phyloP scores from a whole-genome alignment of 2,113 vertebrate species.

The Seriola rivoliana region DNA sequence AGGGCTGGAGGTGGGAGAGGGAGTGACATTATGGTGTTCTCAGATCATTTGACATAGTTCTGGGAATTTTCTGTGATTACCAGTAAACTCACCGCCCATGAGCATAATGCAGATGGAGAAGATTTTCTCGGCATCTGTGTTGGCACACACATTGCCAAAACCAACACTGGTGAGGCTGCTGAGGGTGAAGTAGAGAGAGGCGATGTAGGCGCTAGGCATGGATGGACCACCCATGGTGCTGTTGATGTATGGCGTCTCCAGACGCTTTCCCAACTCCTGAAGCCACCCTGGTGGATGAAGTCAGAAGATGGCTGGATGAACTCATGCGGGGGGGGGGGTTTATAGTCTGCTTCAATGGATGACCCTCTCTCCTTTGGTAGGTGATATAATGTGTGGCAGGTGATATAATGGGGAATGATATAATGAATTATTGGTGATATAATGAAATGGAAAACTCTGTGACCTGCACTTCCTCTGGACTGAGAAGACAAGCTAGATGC shows the following conservation, averaged over 20 bases:
- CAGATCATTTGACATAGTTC: background rate
- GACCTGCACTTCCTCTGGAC: slow-evolving; percentile 46
- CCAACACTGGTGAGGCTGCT: slow-evolving; percentile 98
- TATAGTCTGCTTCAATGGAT: background rate
- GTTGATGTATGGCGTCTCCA: slow-evolving; percentile 93
- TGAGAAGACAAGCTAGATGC: background rate
- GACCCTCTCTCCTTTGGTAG: background rate
- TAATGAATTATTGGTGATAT: slow-evolving; percentile 32
- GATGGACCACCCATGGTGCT: slow-evolving; percentile 91
- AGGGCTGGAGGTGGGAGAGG: slow-evolving; percentile 83
- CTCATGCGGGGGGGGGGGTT: too few relatives aligned
- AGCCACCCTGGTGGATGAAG: slow-evolving; percentile 89
- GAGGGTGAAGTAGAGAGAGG: slow-evolving; percentile 97
- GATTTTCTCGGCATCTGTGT: slow-evolving; percentile 95
- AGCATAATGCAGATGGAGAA: slow-evolving; percentile 99
- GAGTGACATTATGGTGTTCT: background rate
- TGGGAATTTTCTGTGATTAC: background rate
- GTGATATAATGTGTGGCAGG: slow-evolving; percentile 2
- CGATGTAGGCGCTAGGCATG: slow-evolving; percentile 93
- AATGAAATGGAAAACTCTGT: slow-evolving; percentile 22
- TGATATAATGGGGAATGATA: slow-evolving; percentile 29
- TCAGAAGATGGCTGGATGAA: background rate
- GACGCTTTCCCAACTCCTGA: slow-evolving; percentile 93
- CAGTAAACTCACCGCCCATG: slow-evolving; percentile 90
- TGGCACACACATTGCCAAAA: slow-evolving; percentile 96